A percentile compares a stretch with the other conserved stretches of the same genome.
Conservation (phyloP, 2,113 vertebrate species). For the Melanotaenia duboulayi region DNA sequence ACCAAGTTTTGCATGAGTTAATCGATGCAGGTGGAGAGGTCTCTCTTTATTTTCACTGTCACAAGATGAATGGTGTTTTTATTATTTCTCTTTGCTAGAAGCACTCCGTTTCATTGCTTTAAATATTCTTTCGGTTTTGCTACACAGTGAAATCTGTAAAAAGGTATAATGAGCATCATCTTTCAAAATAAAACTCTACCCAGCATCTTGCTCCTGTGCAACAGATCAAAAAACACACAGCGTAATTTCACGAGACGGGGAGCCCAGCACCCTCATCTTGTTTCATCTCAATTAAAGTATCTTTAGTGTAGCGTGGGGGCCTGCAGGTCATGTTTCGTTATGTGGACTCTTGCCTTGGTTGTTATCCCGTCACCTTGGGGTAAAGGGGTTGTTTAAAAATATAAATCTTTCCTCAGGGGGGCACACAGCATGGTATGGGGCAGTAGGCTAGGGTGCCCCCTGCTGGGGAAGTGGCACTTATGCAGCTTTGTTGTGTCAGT, state of each 20-base stretch:
- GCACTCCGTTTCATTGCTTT: slow-evolving; percentile 47
- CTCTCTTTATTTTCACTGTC: slow-evolving; percentile 51
- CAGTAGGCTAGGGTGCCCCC: slow-evolving; percentile 82
- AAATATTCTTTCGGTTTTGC: slow-evolving; percentile 47
- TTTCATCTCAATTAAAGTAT: slow-evolving; percentile 79
- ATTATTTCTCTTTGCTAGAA: slow-evolving; percentile 55
- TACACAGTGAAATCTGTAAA: slow-evolving; percentile 51
- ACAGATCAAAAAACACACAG: slow-evolving; percentile 68
- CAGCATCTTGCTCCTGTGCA: slow-evolving; percentile 50
- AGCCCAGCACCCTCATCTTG: slow-evolving; percentile 65
- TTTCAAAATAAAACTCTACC: slow-evolving; percentile 58
- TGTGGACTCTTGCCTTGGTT: slow-evolving; percentile 69
- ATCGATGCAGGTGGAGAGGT: slow-evolving; percentile 52
- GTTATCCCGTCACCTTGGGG: slow-evolving; percentile 79
- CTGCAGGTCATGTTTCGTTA: slow-evolving; percentile 68
- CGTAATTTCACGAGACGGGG: slow-evolving; percentile 68
- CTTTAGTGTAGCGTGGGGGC: slow-evolving; percentile 57
- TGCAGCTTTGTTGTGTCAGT: slow-evolving; percentile 75
- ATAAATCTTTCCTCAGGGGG: slow-evolving; percentile 72
- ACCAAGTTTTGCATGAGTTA: slow-evolving; percentile 33
- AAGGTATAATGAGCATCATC: slow-evolving; percentile 56
- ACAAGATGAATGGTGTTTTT: slow-evolving; percentile 54
- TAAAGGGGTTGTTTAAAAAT: slow-evolving; percentile 74
- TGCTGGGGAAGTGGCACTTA: slow-evolving; percentile 83
- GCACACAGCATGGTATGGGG: slow-evolving; percentile 64